Evolutionary conservation across 2,113 vertebrate genomes (phyloP).

Genomic region (Ageneiosus marmoratus): DNA sequence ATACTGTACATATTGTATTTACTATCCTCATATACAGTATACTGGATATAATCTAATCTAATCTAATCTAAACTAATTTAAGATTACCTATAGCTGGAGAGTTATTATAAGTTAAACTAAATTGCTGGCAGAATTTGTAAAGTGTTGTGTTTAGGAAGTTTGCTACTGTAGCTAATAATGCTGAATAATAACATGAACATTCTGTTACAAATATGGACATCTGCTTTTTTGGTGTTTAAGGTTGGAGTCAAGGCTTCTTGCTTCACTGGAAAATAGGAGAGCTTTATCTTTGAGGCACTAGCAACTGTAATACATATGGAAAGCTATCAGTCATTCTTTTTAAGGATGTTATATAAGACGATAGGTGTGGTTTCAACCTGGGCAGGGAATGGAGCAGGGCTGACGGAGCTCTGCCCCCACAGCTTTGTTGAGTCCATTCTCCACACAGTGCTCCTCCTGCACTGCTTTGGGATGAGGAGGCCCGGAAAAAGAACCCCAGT

Average conservation of each 20-base stretch:
- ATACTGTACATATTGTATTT: no score
- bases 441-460: slow-evolving; percentile 72
- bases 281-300: not conserved
- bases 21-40: no score
- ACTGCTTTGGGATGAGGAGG: slow-evolving; percentile 63
- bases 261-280: not conserved
- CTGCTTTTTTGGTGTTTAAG: not conserved
- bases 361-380: slow-evolving; percentile 70
- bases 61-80: no score
- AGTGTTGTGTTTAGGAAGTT: not conserved
- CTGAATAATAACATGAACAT: not conserved
- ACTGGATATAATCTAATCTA: no score
- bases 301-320: not conserved
- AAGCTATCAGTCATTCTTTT: not conserved
- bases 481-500: slow-evolving; percentile 72
- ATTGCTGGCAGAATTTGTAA: not conserved
- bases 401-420: slow-evolving; percentile 71
- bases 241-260: not conserved
- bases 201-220: not conserved
- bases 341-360: not conserved
- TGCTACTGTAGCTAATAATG: not conserved
- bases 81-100: not conserved
- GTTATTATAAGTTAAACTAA: not conserved
- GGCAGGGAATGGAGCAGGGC: slow-evolving; percentile 88
- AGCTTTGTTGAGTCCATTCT: slow-evolving; percentile 67